Evolutionary conservation across 2,888 invertebrate species (phyloP), one percentile per base, ranked within the genome.

Genomic region (Villa cingulata): DNA sequence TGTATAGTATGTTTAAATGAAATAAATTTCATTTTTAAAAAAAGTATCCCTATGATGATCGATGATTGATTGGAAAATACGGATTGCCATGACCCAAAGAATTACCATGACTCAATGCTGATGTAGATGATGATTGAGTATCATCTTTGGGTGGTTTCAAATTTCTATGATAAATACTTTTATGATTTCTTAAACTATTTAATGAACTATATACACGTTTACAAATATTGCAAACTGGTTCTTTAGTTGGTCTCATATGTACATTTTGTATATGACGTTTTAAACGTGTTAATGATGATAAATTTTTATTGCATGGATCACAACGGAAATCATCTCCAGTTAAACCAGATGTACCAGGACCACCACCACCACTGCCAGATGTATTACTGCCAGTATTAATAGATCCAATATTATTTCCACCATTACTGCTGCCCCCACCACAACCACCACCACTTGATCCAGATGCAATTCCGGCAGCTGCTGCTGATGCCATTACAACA

Each of bases 251-350:
- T 64, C 86, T 78, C 82, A 86, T 86, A 75, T 88, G 88, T 63
- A 87, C 87, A 75, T 88, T 87, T 77, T 87, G 87, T 74, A 86
- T 87, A 75, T 88, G 88, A 64, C 87, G 81, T 78, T 86, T 87
- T 75, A 87, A 81, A 68, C 86, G 80, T 64, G 86, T 86, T 71
- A 86, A 75, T 62, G 86, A 86, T 65, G 86, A 86, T 67, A 87
- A 76, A 73, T 83, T 86, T 78, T 87, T 87, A 80, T 86, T 86
- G 83, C 86, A 87, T 63, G 86, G 86, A 77, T 86, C 86, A 75
- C 86, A 87, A 72, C 86, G 81, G 78, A 85, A 86, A 76, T 86
- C 86, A 74, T 86, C 86, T 72, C 81, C 81, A 51, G 66, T 64
- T 7, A 55, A 58, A 48, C 59, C 58, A 20, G 58, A 55, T 4